These are phyloP conservation scores for Hypsopygia costalis DNA, from an alignment of 2,888 invertebrate genomes.

Conservation along the genomic window DNA sequence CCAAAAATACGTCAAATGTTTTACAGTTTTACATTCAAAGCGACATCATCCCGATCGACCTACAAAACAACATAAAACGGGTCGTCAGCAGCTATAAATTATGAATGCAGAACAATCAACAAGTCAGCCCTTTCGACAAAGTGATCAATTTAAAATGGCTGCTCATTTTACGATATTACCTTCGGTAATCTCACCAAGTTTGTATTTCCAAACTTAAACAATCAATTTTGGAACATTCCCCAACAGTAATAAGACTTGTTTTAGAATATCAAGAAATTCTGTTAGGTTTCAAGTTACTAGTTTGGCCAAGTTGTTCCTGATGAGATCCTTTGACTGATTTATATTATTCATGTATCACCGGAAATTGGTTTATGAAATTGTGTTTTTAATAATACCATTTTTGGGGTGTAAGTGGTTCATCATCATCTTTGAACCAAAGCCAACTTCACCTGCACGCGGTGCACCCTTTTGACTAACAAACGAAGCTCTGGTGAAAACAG, in stretches of 20 bases:
- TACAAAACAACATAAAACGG: not conserved
- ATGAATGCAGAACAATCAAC: conserved; percentile 1
- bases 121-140: not conserved
- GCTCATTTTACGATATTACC: not conserved
- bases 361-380: not conserved
- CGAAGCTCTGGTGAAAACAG: too few relatives aligned
- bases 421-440: too few relatives aligned
- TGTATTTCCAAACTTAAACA: not conserved
- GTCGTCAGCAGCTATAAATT: conserved; percentile 7
- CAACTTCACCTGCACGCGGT: too few relatives aligned
- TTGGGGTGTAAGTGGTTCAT: too few relatives aligned
- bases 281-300: not conserved
- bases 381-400: too few relatives aligned
- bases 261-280: not conserved
- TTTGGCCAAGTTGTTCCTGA: not conserved
- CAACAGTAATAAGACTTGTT: not conserved
- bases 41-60: too few relatives aligned
- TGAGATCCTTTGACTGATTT: not conserved
- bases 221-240: not conserved
- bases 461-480: too few relatives aligned
- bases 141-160: not conserved
- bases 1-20: too few relatives aligned
- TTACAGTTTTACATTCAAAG: too few relatives aligned
- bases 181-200: not conserved
- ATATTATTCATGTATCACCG: not conserved